Evolutionary conservation across 2,113 vertebrate species (phyloP), one percentile per base, ranked within the genome.

Genomic region (Myanophis thanlyinensis): DNA sequence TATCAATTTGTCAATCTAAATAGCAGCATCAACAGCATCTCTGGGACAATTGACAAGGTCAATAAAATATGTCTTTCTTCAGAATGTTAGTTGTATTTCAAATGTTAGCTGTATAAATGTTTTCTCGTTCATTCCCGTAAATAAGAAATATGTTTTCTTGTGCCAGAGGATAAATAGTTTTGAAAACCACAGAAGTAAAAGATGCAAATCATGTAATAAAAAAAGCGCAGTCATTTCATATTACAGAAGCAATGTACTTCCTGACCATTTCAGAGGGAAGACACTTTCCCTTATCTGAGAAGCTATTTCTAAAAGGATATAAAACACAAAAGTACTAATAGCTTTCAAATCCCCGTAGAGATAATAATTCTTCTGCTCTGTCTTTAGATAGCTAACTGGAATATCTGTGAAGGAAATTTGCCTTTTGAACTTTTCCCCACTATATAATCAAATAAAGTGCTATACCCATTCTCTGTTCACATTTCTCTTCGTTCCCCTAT

Each of bases 1-100:
- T 80, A 44, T 40, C 35, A 22, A 80, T 80, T 80, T 80, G 73
- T 80, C 73, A 80, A 80, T 80, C 73, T 80, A 80, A 22, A 22
- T 22, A 44, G 7, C 35, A 80, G 8, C 35, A 80, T 44, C 73
- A 80, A 80, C 73, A 80, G 35, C 73, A 80, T 80, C 73, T 80
- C 73, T 80, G 18, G 35, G 73, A 7, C 35, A 80, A 6, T 10
- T 80, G 73, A 80, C 73, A 80, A 80, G 73, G 73, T 80, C 35
- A 44, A 22, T 80, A 80, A 80, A 80, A 80, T 80, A 23, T 9
- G 18, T 44, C 91, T 95, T 93, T 15, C 67, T 35, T 93, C 92
- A 88, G 54, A 95, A 94, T 90, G 23, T 92, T 96, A 94, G 90
- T 52, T 88, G 52, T 51, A 27, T 94, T 91, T 18, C 22, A 90